Evolutionary conservation across 2,113 vertebrate genomes (phyloP), one percentile per base, ranked within the genome.

Genomic region (Spizaetus ornatus): DNA sequence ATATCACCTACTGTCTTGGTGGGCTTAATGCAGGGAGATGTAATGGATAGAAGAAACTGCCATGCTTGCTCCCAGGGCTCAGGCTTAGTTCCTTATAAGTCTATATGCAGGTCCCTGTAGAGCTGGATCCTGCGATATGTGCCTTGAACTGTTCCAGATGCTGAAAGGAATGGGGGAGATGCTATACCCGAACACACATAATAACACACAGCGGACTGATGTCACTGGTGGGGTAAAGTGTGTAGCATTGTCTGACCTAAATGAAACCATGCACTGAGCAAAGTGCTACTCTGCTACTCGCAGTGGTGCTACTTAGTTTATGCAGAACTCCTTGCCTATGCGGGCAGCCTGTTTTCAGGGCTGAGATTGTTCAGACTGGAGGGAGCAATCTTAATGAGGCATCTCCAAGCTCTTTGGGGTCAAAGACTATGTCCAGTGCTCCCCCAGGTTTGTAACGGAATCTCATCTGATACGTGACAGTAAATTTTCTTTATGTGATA

Each of bases 191-290:
- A 55, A 20, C 10, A 13, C 14, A 18, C 6, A 5, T 47, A 62
- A 21, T 42, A 55, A 34, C 26, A 40, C 22, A 9, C 2, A 40
- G 31, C 0, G 0, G 55, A 10, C 13, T 62, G 47, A 13, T 42
- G 32, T 73, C 2, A 1, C 31, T 48, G 42, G 21, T 34, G 23
- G 36, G 19, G 27, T 80, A 34, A 53, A 55, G 11, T 18, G 10
- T 29, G 19, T 22, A 40, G 7, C 31, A 11, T 13, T 47, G 7
- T 26, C 42, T 81, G 56, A 26, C 52, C 10, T 9, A 31, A 71
- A 23, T 18, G 58, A 59, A 87, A 32, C 27, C 1, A 1, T 20
- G 29, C 7, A 3, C 16, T n/a, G 6, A 4, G 9, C 53, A 14
- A 89, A 86, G n/a, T 22, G 8, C 36, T 61, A 10, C 43, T 53